Base-by-base conservation (phyloP, 1,140 invertebrate species). In the Littorina saxatilis region DNA sequence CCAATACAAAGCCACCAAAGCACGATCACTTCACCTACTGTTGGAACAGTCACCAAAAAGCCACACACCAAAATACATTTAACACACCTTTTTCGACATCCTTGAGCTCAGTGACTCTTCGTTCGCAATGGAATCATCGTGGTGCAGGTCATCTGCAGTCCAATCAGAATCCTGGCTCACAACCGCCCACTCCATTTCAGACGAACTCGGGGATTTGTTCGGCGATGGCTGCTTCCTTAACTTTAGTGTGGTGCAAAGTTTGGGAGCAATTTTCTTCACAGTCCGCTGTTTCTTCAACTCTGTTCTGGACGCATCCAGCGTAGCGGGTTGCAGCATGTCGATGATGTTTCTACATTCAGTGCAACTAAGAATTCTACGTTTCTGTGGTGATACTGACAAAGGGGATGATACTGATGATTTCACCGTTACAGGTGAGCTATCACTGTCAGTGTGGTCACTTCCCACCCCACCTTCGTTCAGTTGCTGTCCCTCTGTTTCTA, bases 261-360 rank as follows among this genome's bases (percentile, higher is more conserved):
- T 29, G 13, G 66, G 66, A 0, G 66, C 27, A 5, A 68, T 37
- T 39, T 23, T 68, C 66, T 68, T 68, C 66, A 68, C 66, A 1
- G 32, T 68, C 13, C 66, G 66, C 13, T 68, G 66, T 39, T 68
- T 68, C 20, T 39, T 68, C 66, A 68, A 68, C 9, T 39, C 66
- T 13, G 32, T 37, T 17, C 66, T 32, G 20, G 66, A 39, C 35
- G 37, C 66, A 20, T 68, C 66, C 32, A 68, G 17, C 7, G 5
- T 68, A 17, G 32, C 32, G 20, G 66, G 32, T 5, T 39, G 66
- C 43, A 9, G 5, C 43, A 47, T 47, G 5, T 17, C 17, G 43
- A 47, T 17, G 17, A 5, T 17, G 43, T 17, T 5, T 47, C 43
- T 17, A 47, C 43, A 17, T 17, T 47, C 43, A 9, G 43, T n/a